These are phyloP conservation scores for Hydra vulgaris DNA, from an alignment of 30 jellyfish, hydroid and myxozoan species.

Conservation along the genomic window DNA sequence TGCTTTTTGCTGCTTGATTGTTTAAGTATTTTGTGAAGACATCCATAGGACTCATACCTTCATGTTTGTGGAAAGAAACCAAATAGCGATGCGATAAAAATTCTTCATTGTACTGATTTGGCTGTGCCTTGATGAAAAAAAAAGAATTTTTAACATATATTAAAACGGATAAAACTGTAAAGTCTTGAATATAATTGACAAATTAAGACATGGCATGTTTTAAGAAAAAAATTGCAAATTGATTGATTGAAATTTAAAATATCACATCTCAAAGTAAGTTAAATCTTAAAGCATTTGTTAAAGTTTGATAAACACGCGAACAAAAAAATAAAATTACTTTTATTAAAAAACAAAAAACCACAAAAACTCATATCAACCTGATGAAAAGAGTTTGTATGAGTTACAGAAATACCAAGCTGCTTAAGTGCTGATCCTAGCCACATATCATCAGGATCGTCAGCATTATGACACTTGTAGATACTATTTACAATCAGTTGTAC, in stretches of 20 bases:
- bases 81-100: slow-evolving; percentile 64
- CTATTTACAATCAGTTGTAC: slow-evolving; percentile 36
- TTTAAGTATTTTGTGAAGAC: slow-evolving; percentile 47
- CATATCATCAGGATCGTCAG: slow-evolving; percentile 88
- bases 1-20: slow-evolving; percentile 4
- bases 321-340: neutral
- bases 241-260: neutral
- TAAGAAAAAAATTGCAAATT: too few species aligned
- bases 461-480: slow-evolving; percentile 57
- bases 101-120: slow-evolving; percentile 62
- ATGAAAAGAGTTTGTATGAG: slow-evolving; percentile 64
- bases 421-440: slow-evolving; percentile 80
- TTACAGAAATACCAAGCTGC: slow-evolving; percentile 44
- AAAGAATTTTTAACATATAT: neutral
- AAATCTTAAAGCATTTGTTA: too few species aligned
- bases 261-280: too few species aligned
- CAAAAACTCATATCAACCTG: slow-evolving; percentile 35
- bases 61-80: slow-evolving; percentile 85
- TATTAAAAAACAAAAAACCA: neutral
- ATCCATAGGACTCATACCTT: slow-evolving; percentile 55
- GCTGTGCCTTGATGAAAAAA: slow-evolving; percentile 70
- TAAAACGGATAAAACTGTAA: neutral
- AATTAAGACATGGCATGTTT: too few species aligned
- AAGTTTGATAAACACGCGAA: too few species aligned
- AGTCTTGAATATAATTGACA: too few species aligned